Conservation (phyloP, 2,113 vertebrate genomes). For the Poeciliopsis occidentalis region DNA sequence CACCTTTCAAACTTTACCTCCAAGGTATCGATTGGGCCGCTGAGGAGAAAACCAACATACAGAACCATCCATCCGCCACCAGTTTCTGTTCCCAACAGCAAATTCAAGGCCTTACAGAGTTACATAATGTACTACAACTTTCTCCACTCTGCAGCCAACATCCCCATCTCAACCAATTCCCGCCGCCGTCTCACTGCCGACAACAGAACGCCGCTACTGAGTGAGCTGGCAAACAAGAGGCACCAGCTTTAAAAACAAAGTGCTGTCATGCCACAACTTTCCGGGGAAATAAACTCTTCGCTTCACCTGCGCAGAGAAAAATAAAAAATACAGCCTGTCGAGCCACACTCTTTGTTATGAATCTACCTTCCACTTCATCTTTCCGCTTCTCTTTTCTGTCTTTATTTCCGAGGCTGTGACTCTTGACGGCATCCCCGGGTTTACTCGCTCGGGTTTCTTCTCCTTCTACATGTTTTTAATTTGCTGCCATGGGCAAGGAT, state of each 20-base stretch:
- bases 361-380: not conserved
- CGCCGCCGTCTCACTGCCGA: constrained; percentile 22
- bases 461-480: not conserved
- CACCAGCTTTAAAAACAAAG: constrained; percentile 50
- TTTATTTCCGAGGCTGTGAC: constrained; percentile 21
- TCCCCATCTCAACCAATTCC: constrained; percentile 9
- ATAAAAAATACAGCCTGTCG: constrained; percentile 6
- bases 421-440: constrained; percentile 23
- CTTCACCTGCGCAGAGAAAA: constrained; percentile 14
- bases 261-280: constrained; percentile 52
- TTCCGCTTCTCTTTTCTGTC: not conserved
- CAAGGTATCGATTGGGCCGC: too few relatives aligned
- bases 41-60: too few relatives aligned
- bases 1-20: too few relatives aligned
- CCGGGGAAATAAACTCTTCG: constrained; percentile 60
- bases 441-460: constrained; percentile 1
- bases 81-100: too few relatives aligned
- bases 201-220: constrained; percentile 10
- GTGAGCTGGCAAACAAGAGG: constrained; percentile 38
- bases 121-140: not conserved
- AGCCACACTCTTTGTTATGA: constrained; percentile 10
- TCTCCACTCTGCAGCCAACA: not conserved
- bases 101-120: not conserved
- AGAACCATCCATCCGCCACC: too few relatives aligned
- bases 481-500: constrained; percentile 37